Percentiles rank a stretch among this genome's conserved stretches.
phyloP scores from a whole-genome alignment of 2,797 vertebrate species.

The Sandelia bainsii region DNA sequence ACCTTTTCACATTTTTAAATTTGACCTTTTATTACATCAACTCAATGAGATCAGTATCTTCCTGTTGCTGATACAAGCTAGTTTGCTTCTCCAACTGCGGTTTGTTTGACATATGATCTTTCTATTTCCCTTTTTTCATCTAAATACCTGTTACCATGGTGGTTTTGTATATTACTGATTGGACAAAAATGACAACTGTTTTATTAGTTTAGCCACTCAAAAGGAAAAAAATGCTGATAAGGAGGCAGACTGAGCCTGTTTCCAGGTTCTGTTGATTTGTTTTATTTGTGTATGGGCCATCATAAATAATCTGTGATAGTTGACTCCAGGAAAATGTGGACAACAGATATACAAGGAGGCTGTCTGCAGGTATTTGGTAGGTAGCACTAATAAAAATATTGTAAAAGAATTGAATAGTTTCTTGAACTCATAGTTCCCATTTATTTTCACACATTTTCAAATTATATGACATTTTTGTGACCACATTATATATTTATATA shows the following conservation, averaged over 20 bases:
- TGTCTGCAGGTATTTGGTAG: conserved; percentile 1
- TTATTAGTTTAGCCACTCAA: neutral
- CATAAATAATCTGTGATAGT: neutral
- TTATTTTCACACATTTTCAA: neutral
- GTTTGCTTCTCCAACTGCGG: neutral
- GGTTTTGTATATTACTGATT: neutral
- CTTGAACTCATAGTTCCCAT: neutral
- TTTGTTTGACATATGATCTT: neutral
- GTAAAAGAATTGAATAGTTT: neutral
- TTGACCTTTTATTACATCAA: conserved; percentile 41
- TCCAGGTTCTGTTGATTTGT: neutral
- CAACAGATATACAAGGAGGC: conserved; percentile 2
- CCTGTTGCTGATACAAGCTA: conserved; percentile 10
- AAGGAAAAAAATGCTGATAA: neutral
- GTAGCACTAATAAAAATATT: neutral
- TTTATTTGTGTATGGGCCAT: neutral
- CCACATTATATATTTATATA: neutral
- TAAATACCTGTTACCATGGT: neutral
- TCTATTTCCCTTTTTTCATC: neutral
- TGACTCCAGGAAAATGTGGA: neutral
- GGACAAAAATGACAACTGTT: neutral
- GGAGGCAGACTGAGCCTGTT: neutral
- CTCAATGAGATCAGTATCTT: neutral
- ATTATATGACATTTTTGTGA: neutral
- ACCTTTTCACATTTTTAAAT: conserved; percentile 32